Conservation (phyloP, 2,113 vertebrate genomes). For the Sturnus vulgaris region DNA sequence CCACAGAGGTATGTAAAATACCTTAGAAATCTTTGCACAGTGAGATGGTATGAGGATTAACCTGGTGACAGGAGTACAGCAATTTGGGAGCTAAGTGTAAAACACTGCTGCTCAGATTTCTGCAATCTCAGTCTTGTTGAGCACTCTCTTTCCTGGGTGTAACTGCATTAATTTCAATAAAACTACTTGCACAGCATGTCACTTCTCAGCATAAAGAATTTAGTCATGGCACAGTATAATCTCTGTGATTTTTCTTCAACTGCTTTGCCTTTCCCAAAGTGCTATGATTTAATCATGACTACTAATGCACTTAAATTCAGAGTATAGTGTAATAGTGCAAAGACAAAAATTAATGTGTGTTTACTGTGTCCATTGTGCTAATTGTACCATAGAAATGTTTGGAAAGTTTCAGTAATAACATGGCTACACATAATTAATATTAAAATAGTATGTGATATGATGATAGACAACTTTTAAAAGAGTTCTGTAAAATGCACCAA, state of each 20-base stretch:
- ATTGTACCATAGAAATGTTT: neutral
- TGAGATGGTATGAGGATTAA: neutral
- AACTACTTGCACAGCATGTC: conserved; percentile 1
- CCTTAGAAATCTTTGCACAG: neutral
- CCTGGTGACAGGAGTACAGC: neutral
- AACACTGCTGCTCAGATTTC: neutral
- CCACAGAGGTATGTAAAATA: neutral
- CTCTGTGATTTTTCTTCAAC: neutral
- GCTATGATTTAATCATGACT: neutral
- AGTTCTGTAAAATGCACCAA: neutral
- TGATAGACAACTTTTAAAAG: neutral
- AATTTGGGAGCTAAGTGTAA: conserved; percentile 21
- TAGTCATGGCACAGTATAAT: neutral
- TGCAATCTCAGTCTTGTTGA: neutral
- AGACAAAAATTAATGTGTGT: neutral
- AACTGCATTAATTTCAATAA: conserved; percentile 40
- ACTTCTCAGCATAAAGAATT: conserved; percentile 14
- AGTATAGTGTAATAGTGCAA: neutral
- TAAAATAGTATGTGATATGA: neutral
- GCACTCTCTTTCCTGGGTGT: neutral
- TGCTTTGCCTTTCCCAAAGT: neutral
- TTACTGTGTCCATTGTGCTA: neutral
- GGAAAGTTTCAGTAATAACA: neutral
- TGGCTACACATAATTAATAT: neutral
- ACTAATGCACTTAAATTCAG: neutral